Conservation (phyloP, 2,888 invertebrate species). For the Isoperla grammatica region DNA sequence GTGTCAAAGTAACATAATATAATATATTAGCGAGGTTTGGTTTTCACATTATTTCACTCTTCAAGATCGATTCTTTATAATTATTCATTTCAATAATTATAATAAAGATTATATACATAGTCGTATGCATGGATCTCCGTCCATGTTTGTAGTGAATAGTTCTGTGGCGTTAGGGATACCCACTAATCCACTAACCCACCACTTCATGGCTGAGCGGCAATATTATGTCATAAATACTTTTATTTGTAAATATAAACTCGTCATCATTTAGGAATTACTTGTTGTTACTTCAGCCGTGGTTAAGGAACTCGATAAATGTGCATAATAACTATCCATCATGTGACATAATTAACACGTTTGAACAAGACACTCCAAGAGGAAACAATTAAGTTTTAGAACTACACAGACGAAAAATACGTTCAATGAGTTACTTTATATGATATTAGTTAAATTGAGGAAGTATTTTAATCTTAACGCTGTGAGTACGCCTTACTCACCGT, state of each 20-base stretch:
- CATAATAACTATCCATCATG: background rate
- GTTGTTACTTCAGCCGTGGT: conserved; percentile 11
- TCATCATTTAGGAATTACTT: background rate
- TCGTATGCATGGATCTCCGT: background rate
- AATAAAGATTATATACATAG: conserved; percentile 21
- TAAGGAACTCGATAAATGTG: conserved; percentile 16
- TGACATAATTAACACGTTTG: background rate
- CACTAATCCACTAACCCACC: too few species aligned
- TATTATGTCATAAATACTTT: conserved; percentile 6
- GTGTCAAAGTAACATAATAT: conserved; percentile 8
- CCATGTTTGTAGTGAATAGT: conserved; percentile 42
- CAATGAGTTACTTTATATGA: conserved; percentile 11
- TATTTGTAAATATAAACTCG: background rate
- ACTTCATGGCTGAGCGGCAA: background rate
- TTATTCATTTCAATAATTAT: conserved; percentile 38
- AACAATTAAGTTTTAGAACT: conserved; percentile 19
- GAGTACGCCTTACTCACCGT: conserved; percentile 6
- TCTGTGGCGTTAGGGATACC: conserved; percentile 42
- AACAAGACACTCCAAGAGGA: conserved; percentile 24
- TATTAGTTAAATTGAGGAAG: conserved; percentile 19
- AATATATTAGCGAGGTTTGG: conserved; percentile 21
- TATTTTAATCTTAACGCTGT: conserved; percentile 1
- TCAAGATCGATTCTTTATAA: conserved; percentile 37
- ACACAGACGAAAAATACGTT: conserved; percentile 11
- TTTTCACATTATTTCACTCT: conserved; percentile 16